A percentile compares a stretch with the other conserved stretches of the same genome.
These are phyloP conservation scores for Pterocles gutturalis DNA, from an alignment of 2,113 vertebrate genomes.

Conservation along the genomic window DNA sequence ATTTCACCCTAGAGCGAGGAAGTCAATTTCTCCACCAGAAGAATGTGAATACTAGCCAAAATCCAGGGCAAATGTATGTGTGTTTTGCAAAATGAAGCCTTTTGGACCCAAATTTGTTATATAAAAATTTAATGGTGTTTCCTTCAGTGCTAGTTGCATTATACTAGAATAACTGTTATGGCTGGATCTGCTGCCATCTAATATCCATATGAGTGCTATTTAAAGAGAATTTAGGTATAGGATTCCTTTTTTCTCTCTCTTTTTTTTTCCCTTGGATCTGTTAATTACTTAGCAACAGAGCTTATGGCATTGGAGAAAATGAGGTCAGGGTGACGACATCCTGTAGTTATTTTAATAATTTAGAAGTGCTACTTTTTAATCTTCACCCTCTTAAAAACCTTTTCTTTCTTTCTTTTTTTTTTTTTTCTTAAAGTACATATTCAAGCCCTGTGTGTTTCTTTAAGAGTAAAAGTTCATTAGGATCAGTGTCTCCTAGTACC, in stretches of 20 bases:
- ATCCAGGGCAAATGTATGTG: background rate
- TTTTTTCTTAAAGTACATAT: background rate
- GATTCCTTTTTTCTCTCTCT: background rate
- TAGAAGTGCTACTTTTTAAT: background rate
- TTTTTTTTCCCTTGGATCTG: background rate
- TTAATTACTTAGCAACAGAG: constrained; percentile 45
- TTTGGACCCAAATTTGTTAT: background rate
- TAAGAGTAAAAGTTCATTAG: background rate
- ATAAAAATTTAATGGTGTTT: background rate
- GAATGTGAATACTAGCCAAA: background rate
- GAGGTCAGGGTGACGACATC: background rate
- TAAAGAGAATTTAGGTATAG: background rate
- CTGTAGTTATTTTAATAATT: background rate
- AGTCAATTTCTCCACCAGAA: background rate
- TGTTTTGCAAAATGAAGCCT: background rate
- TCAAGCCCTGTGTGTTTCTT: background rate
- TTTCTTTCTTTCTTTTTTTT: no score
- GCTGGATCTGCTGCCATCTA: background rate
- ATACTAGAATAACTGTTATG: background rate
- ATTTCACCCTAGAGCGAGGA: background rate
- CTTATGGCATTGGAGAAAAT: background rate
- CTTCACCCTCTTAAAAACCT: background rate
- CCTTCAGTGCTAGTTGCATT: background rate
- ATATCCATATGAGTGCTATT: background rate
- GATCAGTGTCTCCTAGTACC: background rate